A percentile compares a stretch with the other conserved stretches of the same genome.
These are phyloP conservation scores for Ctenodactylus gundi DNA, from an alignment of 2,113 vertebrate species.

Conservation along the genomic window DNA sequence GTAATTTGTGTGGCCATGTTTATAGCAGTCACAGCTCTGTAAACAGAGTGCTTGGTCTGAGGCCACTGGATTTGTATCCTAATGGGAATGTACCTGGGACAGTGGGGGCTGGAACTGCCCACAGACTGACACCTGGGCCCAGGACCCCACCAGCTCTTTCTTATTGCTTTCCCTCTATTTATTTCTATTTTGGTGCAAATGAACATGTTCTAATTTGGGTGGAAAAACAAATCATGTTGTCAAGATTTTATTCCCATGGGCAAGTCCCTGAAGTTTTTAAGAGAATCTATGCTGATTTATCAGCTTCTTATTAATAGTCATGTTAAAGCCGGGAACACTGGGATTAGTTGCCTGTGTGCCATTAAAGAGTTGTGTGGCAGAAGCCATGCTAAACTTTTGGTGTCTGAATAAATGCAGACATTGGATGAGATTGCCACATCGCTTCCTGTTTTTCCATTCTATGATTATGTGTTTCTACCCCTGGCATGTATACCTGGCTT, in stretches of 20 bases:
- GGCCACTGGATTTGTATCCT: background rate
- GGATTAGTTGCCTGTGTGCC: background rate
- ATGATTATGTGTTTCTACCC: background rate
- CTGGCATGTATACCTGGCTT: background rate
- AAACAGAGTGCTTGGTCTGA: background rate
- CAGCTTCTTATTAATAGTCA: background rate
- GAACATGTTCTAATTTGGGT: background rate
- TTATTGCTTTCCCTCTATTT: background rate
- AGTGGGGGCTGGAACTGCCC: background rate
- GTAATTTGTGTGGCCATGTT: conserved; percentile 47
- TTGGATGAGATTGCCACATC: background rate
- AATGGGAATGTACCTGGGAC: conserved; percentile 17
- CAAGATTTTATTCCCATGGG: background rate
- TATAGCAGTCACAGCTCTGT: conserved; percentile 37
- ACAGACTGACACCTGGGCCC: background rate
- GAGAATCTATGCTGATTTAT: background rate
- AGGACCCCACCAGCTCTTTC: background rate
- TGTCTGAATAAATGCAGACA: background rate
- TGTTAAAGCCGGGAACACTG: background rate
- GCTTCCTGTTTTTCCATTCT: background rate
- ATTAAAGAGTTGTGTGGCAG: background rate
- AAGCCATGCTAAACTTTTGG: background rate
- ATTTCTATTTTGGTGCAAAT: background rate
- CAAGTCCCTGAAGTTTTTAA: background rate
- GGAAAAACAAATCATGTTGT: background rate